Evolutionary conservation across 1,140 invertebrate genomes (phyloP).

Genomic region (Stegodyphus mimosarum): DNA sequence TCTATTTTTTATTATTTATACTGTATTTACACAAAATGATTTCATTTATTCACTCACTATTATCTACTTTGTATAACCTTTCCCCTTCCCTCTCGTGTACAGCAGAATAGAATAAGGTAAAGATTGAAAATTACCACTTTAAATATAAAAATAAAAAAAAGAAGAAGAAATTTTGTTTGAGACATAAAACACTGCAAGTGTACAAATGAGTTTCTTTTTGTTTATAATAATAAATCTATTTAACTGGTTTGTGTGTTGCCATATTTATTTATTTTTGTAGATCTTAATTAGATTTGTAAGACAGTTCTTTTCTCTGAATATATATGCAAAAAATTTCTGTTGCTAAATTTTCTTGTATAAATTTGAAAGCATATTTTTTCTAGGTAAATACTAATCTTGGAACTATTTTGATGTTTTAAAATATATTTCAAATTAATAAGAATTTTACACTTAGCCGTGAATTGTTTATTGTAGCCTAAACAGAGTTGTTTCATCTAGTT

Average conservation of each 20-base stretch:
- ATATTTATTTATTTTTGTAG: no score
- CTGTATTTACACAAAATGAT: conserved; percentile 35
- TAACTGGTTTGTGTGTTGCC: conserved; percentile 35
- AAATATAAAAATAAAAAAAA: not conserved
- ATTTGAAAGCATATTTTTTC: no score
- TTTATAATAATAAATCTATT: conserved; percentile 59
- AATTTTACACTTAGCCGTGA: no score
- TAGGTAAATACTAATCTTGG: no score
- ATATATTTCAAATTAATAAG: no score
- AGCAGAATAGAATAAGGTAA: conserved; percentile 46
- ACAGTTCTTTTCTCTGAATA: no score
- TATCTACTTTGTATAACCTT: conserved; percentile 41
- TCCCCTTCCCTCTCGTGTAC: conserved; percentile 33
- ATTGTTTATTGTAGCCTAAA: no score
- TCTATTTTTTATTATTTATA: conserved; percentile 56
- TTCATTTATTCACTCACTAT: conserved; percentile 38
- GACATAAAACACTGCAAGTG: conserved; percentile 39
- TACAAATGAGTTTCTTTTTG: conserved; percentile 60
- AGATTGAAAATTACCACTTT: conserved; percentile 29
- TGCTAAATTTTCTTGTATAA: no score
- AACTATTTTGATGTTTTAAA: no score
- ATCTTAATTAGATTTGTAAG: no score
- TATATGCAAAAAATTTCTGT: no score
- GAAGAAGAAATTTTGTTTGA: conserved; percentile 47
- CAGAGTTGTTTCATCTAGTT: no score